Evolutionary conservation across 1,140 invertebrate species (phyloP).

Genomic region (Hermetia illucens): DNA sequence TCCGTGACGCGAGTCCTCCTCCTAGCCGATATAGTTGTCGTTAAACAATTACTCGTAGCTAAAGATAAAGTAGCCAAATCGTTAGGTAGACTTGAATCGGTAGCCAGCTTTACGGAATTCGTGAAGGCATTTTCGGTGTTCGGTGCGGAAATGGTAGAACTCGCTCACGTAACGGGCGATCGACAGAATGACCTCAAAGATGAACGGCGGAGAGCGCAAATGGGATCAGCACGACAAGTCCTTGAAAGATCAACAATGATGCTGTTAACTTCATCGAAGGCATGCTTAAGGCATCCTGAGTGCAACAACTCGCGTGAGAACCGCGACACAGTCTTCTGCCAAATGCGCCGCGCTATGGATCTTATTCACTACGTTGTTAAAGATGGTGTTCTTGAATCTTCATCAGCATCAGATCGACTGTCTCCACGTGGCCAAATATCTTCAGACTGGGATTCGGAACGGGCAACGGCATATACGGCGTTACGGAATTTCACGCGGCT

Average conservation of each 20-base stretch:
- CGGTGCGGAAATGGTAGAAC: constrained; percentile 95
- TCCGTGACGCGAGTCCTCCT: constrained; percentile 94
- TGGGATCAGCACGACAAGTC: constrained; percentile 86
- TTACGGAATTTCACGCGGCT: constrained; percentile 72
- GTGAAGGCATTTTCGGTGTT: constrained; percentile 98
- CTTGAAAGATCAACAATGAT: constrained; percentile 97
- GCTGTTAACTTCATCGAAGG: constrained; percentile 91
- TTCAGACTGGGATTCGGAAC: constrained; percentile 45
- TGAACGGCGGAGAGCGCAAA: constrained; percentile 86
- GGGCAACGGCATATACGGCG: constrained; percentile 60
- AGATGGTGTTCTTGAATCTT: constrained; percentile 63
- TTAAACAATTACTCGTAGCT: constrained; percentile 87
- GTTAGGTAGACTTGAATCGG: constrained; percentile 77
- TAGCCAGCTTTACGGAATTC: constrained; percentile 96
- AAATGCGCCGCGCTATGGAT: constrained; percentile 94
- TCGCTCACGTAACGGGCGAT: constrained; percentile 81
- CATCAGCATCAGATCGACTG: constrained; percentile 10
- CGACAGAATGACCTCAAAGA: constrained; percentile 84
- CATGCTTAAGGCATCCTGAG: constrained; percentile 88
- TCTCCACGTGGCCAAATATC: constrained; percentile 23
- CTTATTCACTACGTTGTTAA: constrained; percentile 95
- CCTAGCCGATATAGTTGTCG: constrained; percentile 95
- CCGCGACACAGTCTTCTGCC: constrained; percentile 91
- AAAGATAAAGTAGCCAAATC: constrained; percentile 91
- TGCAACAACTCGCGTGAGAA: constrained; percentile 85